Evolutionary conservation across 1,140 invertebrate genomes (phyloP), one percentile per base, ranked within the genome.

Genomic region (Caenorhabditis remanei): DNA sequence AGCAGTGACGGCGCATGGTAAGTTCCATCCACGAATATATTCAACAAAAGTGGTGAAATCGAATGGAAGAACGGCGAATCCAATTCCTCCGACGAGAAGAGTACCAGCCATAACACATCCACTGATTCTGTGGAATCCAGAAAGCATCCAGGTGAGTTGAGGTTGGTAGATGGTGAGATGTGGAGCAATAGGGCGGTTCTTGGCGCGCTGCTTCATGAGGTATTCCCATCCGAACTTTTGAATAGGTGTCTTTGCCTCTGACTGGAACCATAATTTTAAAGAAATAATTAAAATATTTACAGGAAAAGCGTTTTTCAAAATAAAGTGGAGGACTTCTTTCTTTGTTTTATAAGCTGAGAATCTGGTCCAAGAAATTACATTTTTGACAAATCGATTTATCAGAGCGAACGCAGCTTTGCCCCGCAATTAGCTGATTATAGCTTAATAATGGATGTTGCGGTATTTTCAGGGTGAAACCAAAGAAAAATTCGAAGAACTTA

Each of bases 71-170:
- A 89, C 82, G 19, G 89, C 88, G 53, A 92, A 92, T 24, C 88
- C 91, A 46, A 91, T 19, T 67, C 87, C 90, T 79, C 91, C 91
- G 46, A 92, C 48, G 13, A 92, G 79, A 6, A 92, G 86, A 61
- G 90, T 90, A 40, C 90, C 91, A 13, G 84, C 90, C 91, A 92
- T 92, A n/a, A 92, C 71, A 46, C 91, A 91, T 40, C 91, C 91
- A 46, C 61, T 61, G 61, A 92, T 90, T 46, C 91, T 91, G 86
- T 93, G 91, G 14, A 87, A 75, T n/a, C 91, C 91, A 48, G 91
- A 92, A 50, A 82, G 85, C 67, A 85, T 79, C 91, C 91, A 92
- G 46, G 91, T 92, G 43, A 92, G 71, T 86, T 92, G 91, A 8
- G 90, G 92, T 67, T 91, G 84, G 87, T 92, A 92, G 84, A 92